Evolutionary conservation across 2,888 invertebrate genomes (phyloP), one percentile per base, ranked within the genome.

Genomic region (Heliconius hortense): DNA sequence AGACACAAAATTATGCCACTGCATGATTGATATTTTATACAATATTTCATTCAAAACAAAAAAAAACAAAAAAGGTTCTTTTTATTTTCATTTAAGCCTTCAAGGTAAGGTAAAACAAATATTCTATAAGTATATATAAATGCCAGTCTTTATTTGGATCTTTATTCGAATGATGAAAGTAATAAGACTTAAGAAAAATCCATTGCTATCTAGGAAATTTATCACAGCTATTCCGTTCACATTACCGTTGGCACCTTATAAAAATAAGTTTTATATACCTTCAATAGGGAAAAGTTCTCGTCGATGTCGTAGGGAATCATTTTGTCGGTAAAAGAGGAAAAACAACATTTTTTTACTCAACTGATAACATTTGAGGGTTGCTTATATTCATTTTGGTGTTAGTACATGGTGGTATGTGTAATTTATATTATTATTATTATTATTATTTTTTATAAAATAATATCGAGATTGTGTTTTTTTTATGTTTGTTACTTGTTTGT

Each of bases 191-290:
- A 73, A 69, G 56, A 62, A 70, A 70, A 74, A 63, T 56, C 64
- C 56, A 56, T 24, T 56, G 48, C 70, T 56, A 74, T 74, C 74
- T 70, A 53, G 56, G 15, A 74, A 74, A 74, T 74, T 70, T 70
- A 70, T 74, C 70, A 74, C 63, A 35, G 62, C 74, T 70, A 74
- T 64, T 70, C 64, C 35, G 48, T 56, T 70, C 70, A 26, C 56
- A 64, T 70, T 70, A 64, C 69, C 28, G 70, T 28, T 59, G 64
- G 68, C 74, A 69, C 69, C 60, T 69, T 53, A 67, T 69, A 74
- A 69, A 70, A 74, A 74, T 69, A 74, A 74, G 63, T 74, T 70
- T 70, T 53, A 70, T 69, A 39, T 74, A 71, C 60, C 69, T 35
- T 70, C 74, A 74, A 70, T 70, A 64, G 43, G 69, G 64, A 70